Evolutionary conservation across 1,140 invertebrate genomes (phyloP), one percentile per base, ranked within the genome.

Genomic region (Sycobia sp.): DNA sequence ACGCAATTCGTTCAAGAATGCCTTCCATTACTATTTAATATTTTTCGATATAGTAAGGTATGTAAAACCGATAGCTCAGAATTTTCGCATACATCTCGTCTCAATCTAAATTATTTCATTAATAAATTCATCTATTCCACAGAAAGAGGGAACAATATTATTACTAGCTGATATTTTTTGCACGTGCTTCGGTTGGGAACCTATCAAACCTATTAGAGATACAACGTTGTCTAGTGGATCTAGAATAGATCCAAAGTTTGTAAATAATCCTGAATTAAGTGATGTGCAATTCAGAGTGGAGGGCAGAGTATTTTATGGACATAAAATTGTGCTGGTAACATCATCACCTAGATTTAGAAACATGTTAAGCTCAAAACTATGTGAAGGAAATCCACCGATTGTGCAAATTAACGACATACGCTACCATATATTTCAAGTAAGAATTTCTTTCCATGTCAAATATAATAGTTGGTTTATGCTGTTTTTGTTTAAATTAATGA

Each of bases 351-450:
- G 92, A 58, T 90, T 96, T 68, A 87, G 92, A 69, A 90, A 89
- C 41, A 94, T 96, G 93, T 82, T 96, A 22, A 92, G 87, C 71
- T 89, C 89, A 3, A 90, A 91, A 72, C 75, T 90, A 46, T 89
- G 87, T 69, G 89, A 92, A 68, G 89, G 89, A 13, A 89, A 84
- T 71, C 86, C 92, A 41, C 91, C 91, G 0, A 90, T 93, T 41
- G 91, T 96, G 51, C 92, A 95, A 77, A 95, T 96, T 67, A 95
- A 95, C 70, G 93, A 95, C 75, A 95, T 96, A 62, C 84, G 92
- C 75, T 95, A 95, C 78, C 90, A 94, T 71, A 95, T 95, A 69
- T 94, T 94, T 77, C 89, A 94, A 86, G 91, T 93, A 82, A 32
- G 13, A 4, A 29, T 38, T 50, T 20, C 8, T 25, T 9, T 20